Base-by-base conservation (phyloP, 2,113 vertebrate species). In the Danio rerio region DNA sequence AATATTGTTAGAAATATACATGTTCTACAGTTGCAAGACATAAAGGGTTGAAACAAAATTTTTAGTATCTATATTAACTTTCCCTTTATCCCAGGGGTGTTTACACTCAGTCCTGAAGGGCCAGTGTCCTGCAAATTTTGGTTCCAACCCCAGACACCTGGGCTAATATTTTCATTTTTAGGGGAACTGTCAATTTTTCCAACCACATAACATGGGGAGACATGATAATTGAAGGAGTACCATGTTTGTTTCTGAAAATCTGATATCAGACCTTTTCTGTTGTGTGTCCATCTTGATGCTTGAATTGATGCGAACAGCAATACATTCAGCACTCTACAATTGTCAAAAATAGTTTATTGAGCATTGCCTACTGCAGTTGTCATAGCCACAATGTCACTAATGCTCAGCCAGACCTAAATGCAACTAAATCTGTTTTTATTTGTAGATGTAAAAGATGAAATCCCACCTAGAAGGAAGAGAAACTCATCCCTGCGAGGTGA, bases 371-470 rank as follows among this genome's bases (percentile, higher is more conserved):
- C 59, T 65, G 59, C 9, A 78, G 47, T 65, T 71, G 31, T 10
- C 6, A 18, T 55, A 56, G 31, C 70, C 49, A 15, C 21, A 55
- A 13, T 18, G 49, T 73, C 21, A 55, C 70, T 40, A 56, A 73
- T 73, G 8, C 52, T 42, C 40, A 12, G 15, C 3, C 2, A 0
- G 16, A 45, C 5, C 42, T 16, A 68, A 68, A 21, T 9, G 7
- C 45, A 52, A 52, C 18, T 20, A 71, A 52, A 73, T 4, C 21
- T 72, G 20, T 20, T 53, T 52, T 31, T 58, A 12, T 47, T 62
- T 20, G 66, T 85, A 99, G 97, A 98, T 94, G 95, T 99, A 79
- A 95, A 92, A 68, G 97, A 99, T 88, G 96, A 96, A 80, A 92
- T 95, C 88, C 95, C 95, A n/a, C 93, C 93, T 79, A 95, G 96